A percentile compares a stretch with the other conserved stretches of the same genome.
Evolutionary conservation across 2,113 vertebrate species (phyloP).

Genomic region (Myocastor coypus): DNA sequence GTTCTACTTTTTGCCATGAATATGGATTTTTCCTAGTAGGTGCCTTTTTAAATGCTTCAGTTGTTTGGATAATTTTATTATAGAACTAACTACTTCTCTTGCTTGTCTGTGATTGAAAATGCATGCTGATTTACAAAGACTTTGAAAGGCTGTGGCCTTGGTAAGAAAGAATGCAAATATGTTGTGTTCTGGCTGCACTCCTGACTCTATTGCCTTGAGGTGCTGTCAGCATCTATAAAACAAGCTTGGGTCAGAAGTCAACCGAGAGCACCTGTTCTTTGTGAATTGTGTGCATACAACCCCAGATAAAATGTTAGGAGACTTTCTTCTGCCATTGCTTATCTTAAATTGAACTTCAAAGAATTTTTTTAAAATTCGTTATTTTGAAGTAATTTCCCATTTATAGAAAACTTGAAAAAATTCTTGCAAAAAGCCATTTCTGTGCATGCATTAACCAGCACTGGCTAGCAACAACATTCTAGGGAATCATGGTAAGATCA

Average conservation of each 20-base stretch:
- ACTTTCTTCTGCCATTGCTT: conserved; percentile 32
- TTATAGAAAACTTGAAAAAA: conserved; percentile 34
- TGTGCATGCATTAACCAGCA: background rate
- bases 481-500: background rate
- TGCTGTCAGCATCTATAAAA: conserved; percentile 60
- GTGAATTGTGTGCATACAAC: conserved; percentile 47
- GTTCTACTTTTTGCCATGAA: conserved; percentile 8
- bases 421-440: background rate
- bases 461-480: background rate
- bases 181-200: background rate
- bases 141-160: conserved; percentile 39
- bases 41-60: conserved; percentile 35
- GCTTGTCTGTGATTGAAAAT: conserved; percentile 58
- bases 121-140: conserved; percentile 38
- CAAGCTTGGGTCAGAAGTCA: conserved; percentile 57
- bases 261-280: conserved; percentile 61
- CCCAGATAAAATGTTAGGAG: conserved; percentile 62
- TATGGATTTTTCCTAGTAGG: conserved; percentile 29
- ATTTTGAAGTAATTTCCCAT: conserved; percentile 57
- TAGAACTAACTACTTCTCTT: conserved; percentile 57
- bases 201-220: conserved; percentile 51
- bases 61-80: conserved; percentile 55
- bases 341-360: conserved; percentile 60
- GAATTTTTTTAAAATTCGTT: background rate
- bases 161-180: conserved; percentile 47